Percentiles rank a stretch among this genome's conserved stretches.
Conservation (phyloP, 1,140 invertebrate species). For the Lanistes nyassanus region DNA sequence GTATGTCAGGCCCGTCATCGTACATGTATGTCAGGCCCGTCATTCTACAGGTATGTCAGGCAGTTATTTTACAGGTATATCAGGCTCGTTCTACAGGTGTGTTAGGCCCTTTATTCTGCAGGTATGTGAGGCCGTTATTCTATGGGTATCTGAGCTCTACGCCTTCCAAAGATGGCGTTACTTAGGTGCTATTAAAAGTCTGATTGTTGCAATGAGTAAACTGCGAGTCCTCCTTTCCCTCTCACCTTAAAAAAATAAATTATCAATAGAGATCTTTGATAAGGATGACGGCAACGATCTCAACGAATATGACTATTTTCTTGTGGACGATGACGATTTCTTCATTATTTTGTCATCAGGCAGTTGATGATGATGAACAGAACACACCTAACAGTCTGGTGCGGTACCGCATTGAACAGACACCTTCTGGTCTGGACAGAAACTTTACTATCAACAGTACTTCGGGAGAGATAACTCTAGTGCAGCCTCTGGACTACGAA, state of each 20-base stretch:
- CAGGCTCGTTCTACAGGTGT: no score
- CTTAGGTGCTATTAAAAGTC: no score
- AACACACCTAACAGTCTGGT: constrained; percentile 47
- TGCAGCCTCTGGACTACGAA: constrained; percentile 50
- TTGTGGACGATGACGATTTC: neutral
- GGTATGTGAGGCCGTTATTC: constrained; percentile 15
- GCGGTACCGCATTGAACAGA: constrained; percentile 38
- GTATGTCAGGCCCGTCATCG: constrained; percentile 5
- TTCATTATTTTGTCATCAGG: constrained; percentile 54
- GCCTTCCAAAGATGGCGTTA: no score
- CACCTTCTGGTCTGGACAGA: constrained; percentile 31
- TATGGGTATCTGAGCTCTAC: no score
- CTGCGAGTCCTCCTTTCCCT: no score
- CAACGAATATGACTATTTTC: neutral
- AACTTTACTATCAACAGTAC: constrained; percentile 46
- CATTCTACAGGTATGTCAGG: no score
- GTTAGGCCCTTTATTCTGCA: constrained; percentile 45
- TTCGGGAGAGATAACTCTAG: constrained; percentile 43
- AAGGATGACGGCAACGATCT: neutral
- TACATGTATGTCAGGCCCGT: no score
- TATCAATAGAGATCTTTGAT: no score
- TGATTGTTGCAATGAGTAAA: no score
- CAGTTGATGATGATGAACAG: constrained; percentile 46
- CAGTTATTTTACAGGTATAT: no score
- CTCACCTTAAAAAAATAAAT: no score